phyloP scores from a whole-genome alignment of 2,888 invertebrate species.

The Lissonota sp. region DNA sequence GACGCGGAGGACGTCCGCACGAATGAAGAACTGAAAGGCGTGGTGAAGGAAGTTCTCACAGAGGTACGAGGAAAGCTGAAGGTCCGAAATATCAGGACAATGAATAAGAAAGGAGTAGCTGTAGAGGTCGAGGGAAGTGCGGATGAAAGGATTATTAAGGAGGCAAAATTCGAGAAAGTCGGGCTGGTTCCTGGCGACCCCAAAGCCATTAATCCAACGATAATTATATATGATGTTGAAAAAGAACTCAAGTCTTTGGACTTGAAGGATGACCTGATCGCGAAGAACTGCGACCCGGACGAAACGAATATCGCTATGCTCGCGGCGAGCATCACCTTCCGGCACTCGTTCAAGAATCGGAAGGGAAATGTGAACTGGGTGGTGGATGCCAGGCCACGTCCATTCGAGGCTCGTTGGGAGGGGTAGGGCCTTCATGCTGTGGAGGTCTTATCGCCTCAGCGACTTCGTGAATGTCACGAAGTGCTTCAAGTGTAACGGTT shows the following conservation, averaged over 20 bases:
- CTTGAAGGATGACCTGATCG: neutral
- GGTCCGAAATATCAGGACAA: too few relatives aligned
- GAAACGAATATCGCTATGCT: neutral
- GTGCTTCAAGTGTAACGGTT: slow-evolving; percentile 38
- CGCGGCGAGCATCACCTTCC: neutral
- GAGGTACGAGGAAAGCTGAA: too few relatives aligned
- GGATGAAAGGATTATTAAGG: too few relatives aligned
- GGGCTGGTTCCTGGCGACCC: too few relatives aligned
- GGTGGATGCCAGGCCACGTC: neutral
- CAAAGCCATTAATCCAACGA: neutral
- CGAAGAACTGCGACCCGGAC: neutral
- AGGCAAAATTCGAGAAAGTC: too few relatives aligned
- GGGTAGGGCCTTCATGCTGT: neutral
- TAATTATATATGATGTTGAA: too few relatives aligned
- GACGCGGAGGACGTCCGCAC: too few relatives aligned
- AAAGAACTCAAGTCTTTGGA: neutral
- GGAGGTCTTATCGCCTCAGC: neutral
- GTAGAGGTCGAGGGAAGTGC: neutral
- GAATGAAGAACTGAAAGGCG: too few relatives aligned
- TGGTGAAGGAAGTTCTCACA: too few relatives aligned
- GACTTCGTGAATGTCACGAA: slow-evolving; percentile 7
- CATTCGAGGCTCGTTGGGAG: neutral
- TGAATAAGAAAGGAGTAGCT: neutral
- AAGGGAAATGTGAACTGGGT: neutral
- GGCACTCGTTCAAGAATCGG: neutral